These are phyloP conservation scores for Oryzias celebensis DNA, from an alignment of 2,113 vertebrate genomes.

Conservation along the genomic window DNA sequence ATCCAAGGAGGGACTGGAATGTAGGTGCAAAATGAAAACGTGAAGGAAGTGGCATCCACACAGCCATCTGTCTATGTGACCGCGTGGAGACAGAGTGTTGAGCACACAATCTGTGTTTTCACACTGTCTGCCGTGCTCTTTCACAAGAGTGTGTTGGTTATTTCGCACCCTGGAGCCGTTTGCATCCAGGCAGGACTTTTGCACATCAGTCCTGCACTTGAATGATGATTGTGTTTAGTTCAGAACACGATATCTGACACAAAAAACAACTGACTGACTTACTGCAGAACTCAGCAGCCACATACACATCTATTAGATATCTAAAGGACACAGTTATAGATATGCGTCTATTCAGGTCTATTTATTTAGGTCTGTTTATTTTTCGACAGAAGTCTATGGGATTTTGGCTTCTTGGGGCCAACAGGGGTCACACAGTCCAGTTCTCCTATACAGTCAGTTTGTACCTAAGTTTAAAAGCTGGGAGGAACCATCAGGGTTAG, in stretches of 20 bases:
- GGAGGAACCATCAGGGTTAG: not conserved
- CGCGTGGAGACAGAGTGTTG: constrained; percentile 17
- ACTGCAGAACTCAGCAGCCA: too few relatives aligned
- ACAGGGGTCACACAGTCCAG: too few relatives aligned
- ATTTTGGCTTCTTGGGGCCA: too few relatives aligned
- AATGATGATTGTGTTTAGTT: constrained; percentile 21
- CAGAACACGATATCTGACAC: constrained; percentile 1
- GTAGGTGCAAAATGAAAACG: constrained; percentile 5
- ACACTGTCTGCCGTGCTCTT: constrained; percentile 11
- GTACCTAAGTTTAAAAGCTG: constrained; percentile 1
- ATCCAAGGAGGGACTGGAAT: constrained; percentile 13
- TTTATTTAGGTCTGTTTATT: too few relatives aligned
- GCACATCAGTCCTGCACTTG: not conserved
- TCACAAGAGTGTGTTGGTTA: constrained; percentile 7
- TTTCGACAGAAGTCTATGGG: too few relatives aligned
- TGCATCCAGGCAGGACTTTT: not conserved
- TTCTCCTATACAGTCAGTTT: not conserved
- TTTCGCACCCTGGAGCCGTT: constrained; percentile 7
- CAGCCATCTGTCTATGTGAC: constrained; percentile 19
- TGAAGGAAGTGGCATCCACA: constrained; percentile 14
- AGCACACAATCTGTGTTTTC: constrained; percentile 25
- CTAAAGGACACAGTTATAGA: too few relatives aligned
- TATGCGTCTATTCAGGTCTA: too few relatives aligned
- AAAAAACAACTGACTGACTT: not conserved
- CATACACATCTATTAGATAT: too few relatives aligned